Evolutionary conservation across 2,888 invertebrate species (phyloP).

Genomic region (Cephus runcator): DNA sequence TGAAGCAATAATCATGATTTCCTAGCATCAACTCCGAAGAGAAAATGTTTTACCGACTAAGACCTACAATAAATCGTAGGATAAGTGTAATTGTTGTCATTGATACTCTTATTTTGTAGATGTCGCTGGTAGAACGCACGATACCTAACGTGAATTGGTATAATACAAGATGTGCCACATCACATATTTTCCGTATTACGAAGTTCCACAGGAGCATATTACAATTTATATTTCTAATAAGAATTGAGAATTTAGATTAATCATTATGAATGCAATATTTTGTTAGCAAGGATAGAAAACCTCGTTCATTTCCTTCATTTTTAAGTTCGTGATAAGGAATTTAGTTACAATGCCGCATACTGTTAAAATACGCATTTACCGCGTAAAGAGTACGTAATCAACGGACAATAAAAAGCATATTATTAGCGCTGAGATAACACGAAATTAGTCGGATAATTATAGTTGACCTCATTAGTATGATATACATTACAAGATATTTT

Average conservation of each 20-base stretch:
- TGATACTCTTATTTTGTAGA: neutral
- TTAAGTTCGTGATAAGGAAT: neutral
- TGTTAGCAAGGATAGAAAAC: neutral
- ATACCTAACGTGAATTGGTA: neutral
- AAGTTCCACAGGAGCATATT: neutral
- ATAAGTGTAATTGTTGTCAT: neutral
- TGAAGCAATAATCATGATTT: neutral
- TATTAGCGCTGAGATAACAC: neutral
- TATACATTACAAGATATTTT: neutral
- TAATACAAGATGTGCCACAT: neutral
- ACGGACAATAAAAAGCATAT: neutral
- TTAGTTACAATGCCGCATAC: neutral
- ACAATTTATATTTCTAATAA: neutral
- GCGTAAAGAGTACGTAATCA: neutral
- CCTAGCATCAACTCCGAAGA: neutral
- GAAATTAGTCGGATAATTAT: neutral
- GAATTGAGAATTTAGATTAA: neutral
- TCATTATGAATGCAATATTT: neutral
- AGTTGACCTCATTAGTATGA: neutral
- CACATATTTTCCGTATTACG: neutral
- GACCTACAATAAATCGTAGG: neutral
- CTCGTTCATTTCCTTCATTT: too few species aligned
- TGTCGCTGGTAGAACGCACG: neutral
- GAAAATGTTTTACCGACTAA: neutral
- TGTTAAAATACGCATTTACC: neutral